phyloP scores from a whole-genome alignment of 2,888 invertebrate species.

The Plusia festucae region DNA sequence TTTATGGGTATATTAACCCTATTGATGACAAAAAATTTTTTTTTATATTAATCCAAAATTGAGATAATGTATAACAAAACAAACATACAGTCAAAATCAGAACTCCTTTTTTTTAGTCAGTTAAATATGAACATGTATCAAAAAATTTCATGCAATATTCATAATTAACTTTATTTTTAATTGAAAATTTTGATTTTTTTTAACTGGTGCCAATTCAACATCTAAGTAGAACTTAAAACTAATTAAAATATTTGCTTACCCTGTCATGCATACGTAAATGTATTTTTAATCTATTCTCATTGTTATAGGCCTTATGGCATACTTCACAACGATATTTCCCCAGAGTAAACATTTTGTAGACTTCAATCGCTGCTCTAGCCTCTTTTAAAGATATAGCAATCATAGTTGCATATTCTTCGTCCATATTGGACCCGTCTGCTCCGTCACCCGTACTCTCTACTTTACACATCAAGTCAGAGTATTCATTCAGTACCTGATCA shows the following conservation, averaged over 20 bases:
- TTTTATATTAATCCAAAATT: no score
- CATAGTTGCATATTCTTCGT: conserved; percentile 81
- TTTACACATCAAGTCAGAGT: conserved; percentile 29
- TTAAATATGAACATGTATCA: no score
- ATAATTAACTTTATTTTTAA: no score
- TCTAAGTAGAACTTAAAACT: neutral
- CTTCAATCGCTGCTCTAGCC: conserved; percentile 77
- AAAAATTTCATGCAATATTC: no score
- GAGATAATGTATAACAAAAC: no score
- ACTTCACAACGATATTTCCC: conserved; percentile 73
- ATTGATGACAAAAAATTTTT: no score
- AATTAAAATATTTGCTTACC: conserved; percentile 57
- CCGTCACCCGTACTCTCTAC: conserved; percentile 18
- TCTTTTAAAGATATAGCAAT: conserved; percentile 76
- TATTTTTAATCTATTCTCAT: conserved; percentile 67
- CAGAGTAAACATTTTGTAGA: conserved; percentile 71
- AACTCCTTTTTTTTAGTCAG: no score
- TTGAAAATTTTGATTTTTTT: no score
- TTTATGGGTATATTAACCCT: no score
- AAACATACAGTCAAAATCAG: no score
- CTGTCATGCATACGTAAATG: conserved; percentile 83
- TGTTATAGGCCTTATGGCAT: conserved; percentile 74
- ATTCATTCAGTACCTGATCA: conserved; percentile 48
- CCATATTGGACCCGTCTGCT: conserved; percentile 71
- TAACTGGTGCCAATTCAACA: no score